phyloP scores from a whole-genome alignment of 2,888 invertebrate genomes.

The Cryptocephalus moraei region DNA sequence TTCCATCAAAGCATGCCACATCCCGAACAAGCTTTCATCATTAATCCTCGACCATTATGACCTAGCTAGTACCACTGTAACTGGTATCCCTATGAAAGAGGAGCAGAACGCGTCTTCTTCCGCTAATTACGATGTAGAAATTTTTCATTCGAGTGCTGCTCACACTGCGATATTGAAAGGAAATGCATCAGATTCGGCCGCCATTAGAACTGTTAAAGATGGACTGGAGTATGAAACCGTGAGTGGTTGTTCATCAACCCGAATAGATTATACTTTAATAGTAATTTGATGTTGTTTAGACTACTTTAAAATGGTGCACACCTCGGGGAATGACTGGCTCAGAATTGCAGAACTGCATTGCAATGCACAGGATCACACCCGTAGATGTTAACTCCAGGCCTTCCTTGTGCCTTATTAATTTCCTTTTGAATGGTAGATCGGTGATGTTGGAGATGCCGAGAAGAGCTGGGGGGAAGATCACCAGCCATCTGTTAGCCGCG shows the following conservation, averaged over 20 bases:
- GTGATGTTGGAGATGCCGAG: slow-evolving; percentile 85
- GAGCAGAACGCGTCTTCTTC: slow-evolving; percentile 97
- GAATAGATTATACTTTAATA: background rate
- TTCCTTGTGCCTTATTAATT: slow-evolving; percentile 94
- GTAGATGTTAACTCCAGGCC: slow-evolving; percentile 95
- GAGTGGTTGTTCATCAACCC: slow-evolving; percentile 6
- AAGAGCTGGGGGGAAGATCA: slow-evolving; percentile 75
- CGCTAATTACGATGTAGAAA: slow-evolving; percentile 97
- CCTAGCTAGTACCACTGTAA: slow-evolving; percentile 91
- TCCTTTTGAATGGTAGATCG: slow-evolving; percentile 88
- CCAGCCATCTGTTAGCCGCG: slow-evolving; percentile 86
- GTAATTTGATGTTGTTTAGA: slow-evolving; percentile 33
- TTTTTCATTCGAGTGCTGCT: slow-evolving; percentile 80
- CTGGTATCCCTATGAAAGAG: slow-evolving; percentile 96
- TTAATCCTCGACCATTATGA: slow-evolving; percentile 79
- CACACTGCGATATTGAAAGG: slow-evolving; percentile 70
- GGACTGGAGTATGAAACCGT: slow-evolving; percentile 69
- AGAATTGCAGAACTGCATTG: slow-evolving; percentile 74
- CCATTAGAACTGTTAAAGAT: slow-evolving; percentile 56
- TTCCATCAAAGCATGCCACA: slow-evolving; percentile 62
- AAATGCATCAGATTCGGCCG: slow-evolving; percentile 51
- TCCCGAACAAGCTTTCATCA: slow-evolving; percentile 65
- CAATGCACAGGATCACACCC: slow-evolving; percentile 85
- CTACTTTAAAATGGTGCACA: slow-evolving; percentile 94
- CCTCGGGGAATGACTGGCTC: slow-evolving; percentile 76